Base-by-base conservation (phyloP, 2,888 invertebrate species). In the Ochropacha duplaris region DNA sequence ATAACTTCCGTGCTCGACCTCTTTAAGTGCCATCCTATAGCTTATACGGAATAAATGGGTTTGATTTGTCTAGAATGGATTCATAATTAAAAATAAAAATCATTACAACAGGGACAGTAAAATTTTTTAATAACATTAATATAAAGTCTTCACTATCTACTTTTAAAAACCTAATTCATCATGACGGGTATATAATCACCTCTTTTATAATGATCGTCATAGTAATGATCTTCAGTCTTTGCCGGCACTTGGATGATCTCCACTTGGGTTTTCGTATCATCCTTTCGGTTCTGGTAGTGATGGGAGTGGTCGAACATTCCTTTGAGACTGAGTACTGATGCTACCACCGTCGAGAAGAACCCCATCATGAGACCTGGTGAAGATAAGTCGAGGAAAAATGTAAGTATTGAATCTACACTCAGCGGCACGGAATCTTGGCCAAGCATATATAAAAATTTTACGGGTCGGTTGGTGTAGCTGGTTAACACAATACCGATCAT, bases 311-410 rank as follows among this genome's bases (percentile, higher is more conserved):
- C 86, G 22, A 90, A 88, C 81, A 94, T 84, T 28, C 93, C 94
- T 62, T 94, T 94, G 31, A 95, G 85, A 44, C 95, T 95, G 0
- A 95, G 86, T 4, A 95, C 93, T 0, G 95, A 94, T 0, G 95
- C 94, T 75, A 95, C 85, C 5, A 95, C 93, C 0, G 90, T 90
- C 0, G 92, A 89, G 70, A 93, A 86, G 71, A 92, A 85, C 0
- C 88, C 90, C 83, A 91, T 84, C 76, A 92, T 82, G 0, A 92
- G 74, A 64, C 92, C 91, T 92, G 75, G 49, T 49, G 9, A 51
- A 56, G 1, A 49, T 36, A 1, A 36, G 2, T 36, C 2, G 34
- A n/a, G 5, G 4, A 0, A n/a, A 36, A 36, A 36, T 36, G 36
- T 36, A 36, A 36, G 14, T 36, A 36, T 36, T n/a, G n/a, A n/a